Conservation (phyloP, 2,113 vertebrate genomes). For the Ivindomyrus marchei region DNA sequence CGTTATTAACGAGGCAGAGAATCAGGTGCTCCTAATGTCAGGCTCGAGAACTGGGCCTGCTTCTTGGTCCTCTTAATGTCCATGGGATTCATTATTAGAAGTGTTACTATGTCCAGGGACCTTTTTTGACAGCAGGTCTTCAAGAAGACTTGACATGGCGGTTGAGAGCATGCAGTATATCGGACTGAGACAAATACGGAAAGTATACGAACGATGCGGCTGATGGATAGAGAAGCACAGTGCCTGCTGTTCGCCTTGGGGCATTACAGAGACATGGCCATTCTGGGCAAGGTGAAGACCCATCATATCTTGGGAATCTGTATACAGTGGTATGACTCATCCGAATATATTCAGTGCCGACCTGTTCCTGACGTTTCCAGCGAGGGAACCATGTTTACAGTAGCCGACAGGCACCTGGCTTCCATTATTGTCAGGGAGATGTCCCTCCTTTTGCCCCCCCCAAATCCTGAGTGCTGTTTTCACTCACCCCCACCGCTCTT, state of each 20-base stretch:
- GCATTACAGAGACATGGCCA: constrained; percentile 49
- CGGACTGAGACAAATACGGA: constrained; percentile 52
- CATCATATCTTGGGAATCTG: constrained; percentile 64
- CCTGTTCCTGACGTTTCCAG: constrained; percentile 76
- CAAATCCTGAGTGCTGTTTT: background rate
- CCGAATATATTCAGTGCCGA: constrained; percentile 52
- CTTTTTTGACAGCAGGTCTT: constrained; percentile 17
- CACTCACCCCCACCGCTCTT: background rate
- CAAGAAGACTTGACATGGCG: constrained; percentile 43
- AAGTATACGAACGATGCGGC: constrained; percentile 48
- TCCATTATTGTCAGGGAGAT: constrained; percentile 53
- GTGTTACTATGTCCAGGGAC: background rate
- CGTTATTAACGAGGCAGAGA: background rate
- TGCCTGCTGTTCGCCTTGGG: constrained; percentile 52
- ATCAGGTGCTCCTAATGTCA: background rate
- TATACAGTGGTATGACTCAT: constrained; percentile 64
- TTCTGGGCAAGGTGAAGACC: constrained; percentile 54
- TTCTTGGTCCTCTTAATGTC: background rate
- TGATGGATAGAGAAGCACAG: constrained; percentile 25
- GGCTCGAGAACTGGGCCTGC: background rate
- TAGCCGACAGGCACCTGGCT: constrained; percentile 65
- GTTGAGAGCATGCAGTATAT: constrained; percentile 43
- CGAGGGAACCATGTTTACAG: constrained; percentile 57
- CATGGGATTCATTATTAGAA: background rate
- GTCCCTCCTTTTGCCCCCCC: background rate